These are phyloP conservation scores for Upupa epops DNA, from an alignment of 2,113 vertebrate genomes.

Conservation along the genomic window DNA sequence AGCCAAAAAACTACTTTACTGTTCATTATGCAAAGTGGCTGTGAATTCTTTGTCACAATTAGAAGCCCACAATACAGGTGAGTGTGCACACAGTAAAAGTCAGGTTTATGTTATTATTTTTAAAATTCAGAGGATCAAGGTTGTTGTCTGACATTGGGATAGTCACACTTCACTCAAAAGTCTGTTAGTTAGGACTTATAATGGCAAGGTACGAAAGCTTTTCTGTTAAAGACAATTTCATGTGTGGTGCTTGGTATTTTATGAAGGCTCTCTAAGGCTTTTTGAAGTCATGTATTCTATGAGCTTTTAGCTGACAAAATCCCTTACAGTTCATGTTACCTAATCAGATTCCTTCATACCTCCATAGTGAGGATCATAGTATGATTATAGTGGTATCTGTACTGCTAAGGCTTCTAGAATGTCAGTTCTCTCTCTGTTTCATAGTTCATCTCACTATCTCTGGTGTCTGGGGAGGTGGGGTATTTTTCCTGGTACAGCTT, in stretches of 20 bases:
- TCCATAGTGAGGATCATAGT: not conserved
- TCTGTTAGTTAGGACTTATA: not conserved
- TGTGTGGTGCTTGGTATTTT: not conserved
- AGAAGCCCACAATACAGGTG: constrained; percentile 96
- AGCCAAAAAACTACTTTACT: constrained; percentile 96
- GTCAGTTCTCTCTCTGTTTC: not conserved
- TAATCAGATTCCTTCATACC: not conserved
- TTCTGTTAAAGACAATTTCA: not conserved
- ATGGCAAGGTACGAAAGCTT: not conserved
- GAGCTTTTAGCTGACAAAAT: not conserved
- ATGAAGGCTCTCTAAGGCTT: not conserved
- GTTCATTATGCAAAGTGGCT: constrained; percentile 98
- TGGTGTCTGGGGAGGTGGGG: not conserved
- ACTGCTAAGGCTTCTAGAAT: not conserved
- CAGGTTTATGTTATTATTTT: not conserved
- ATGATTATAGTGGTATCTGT: not conserved
- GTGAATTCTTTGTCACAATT: constrained; percentile 97
- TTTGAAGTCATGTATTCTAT: not conserved
- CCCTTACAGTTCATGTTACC: not conserved
- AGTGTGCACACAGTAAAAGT: not conserved
- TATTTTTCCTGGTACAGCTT: not conserved
- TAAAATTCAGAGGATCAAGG: not conserved
- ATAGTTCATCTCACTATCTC: not conserved
- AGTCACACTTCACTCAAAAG: not conserved
- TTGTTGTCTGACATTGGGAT: not conserved